These are phyloP conservation scores for Synergus umbraculus DNA, from an alignment of 2,888 invertebrate species.

Conservation along the genomic window DNA sequence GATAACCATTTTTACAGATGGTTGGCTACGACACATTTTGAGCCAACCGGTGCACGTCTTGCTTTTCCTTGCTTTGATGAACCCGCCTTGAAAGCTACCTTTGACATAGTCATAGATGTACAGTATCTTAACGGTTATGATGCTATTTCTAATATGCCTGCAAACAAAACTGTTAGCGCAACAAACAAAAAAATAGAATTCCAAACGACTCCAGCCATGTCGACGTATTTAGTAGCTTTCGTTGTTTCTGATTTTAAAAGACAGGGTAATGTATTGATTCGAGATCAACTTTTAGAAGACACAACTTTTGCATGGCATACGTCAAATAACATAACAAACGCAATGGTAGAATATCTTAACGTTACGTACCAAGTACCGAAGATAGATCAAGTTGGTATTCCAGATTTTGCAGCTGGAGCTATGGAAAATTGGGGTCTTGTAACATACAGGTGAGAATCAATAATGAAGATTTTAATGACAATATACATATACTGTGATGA, in stretches of 20 bases:
- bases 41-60: conserved; percentile 68
- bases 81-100: conserved; percentile 65
- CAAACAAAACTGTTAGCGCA: not conserved
- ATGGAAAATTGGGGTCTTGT: conserved; percentile 63
- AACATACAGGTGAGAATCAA: conserved; percentile 78
- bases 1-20: conserved; percentile 42
- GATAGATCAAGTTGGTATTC: conserved; percentile 82
- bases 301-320: conserved; percentile 45
- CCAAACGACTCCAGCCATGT: conserved; percentile 90
- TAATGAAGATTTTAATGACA: not conserved
- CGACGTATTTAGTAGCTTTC: conserved; percentile 94
- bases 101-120: conserved; percentile 60
- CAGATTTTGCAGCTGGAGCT: conserved; percentile 57
- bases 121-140: conserved; percentile 54
- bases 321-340: conserved; percentile 41
- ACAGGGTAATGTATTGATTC: conserved; percentile 42
- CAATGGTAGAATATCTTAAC: conserved; percentile 43
- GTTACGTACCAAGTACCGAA: conserved; percentile 86
- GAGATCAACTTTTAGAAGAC: conserved; percentile 24
- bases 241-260: conserved; percentile 86
- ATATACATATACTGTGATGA: not conserved
- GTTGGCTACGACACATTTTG: conserved; percentile 53
- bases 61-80: conserved; percentile 78
- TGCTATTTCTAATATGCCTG: conserved; percentile 67
- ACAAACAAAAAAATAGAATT: conserved; percentile 73